phyloP scores from a whole-genome alignment of 1,140 invertebrate species.

The Drosophila melanica region DNA sequence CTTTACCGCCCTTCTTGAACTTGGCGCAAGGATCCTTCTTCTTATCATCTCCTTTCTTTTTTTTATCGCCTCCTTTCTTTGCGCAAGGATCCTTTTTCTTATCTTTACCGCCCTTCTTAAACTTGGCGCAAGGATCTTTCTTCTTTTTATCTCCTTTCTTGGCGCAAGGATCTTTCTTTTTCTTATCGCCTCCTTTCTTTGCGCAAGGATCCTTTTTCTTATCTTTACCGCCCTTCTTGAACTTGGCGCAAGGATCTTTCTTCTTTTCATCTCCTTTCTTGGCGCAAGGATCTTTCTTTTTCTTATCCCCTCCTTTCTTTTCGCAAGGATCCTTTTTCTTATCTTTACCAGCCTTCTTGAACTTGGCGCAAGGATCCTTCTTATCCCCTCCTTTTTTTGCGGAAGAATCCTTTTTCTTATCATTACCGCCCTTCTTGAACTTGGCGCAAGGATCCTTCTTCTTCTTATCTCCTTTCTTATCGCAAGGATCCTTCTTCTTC shows the following conservation, averaged over 20 bases:
- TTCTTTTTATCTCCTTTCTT: slow-evolving; percentile 1
- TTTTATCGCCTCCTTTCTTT: no score
- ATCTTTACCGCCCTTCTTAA: no score
- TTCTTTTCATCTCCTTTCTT: slow-evolving; percentile 23
- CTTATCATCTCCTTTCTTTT: no score
- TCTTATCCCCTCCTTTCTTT: slow-evolving; percentile 32
- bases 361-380: slow-evolving; percentile 32
- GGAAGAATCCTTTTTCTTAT: slow-evolving; percentile 2
- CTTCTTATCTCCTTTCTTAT: not conserved
- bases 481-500: slow-evolving; percentile 1
- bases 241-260: slow-evolving; percentile 28
- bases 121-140: no score
- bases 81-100: not conserved
- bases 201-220: slow-evolving; percentile 24
- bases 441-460: slow-evolving; percentile 33
- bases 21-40: slow-evolving; percentile 18
- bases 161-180: slow-evolving; percentile 33
- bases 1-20: slow-evolving; percentile 15
- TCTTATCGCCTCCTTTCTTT: slow-evolving; percentile 11
- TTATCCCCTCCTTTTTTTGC: not conserved
- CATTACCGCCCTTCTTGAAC: slow-evolving; percentile 20
- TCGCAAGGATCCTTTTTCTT: slow-evolving; percentile 46
- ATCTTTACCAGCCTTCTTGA: slow-evolving; percentile 29
- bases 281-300: slow-evolving; percentile 40
- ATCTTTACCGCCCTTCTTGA: slow-evolving; percentile 1